A percentile compares a stretch with the other conserved stretches of the same genome.
These are phyloP conservation scores for Phalacrocorax brasilianus DNA, from an alignment of 2,113 vertebrate species.

Conservation along the genomic window DNA sequence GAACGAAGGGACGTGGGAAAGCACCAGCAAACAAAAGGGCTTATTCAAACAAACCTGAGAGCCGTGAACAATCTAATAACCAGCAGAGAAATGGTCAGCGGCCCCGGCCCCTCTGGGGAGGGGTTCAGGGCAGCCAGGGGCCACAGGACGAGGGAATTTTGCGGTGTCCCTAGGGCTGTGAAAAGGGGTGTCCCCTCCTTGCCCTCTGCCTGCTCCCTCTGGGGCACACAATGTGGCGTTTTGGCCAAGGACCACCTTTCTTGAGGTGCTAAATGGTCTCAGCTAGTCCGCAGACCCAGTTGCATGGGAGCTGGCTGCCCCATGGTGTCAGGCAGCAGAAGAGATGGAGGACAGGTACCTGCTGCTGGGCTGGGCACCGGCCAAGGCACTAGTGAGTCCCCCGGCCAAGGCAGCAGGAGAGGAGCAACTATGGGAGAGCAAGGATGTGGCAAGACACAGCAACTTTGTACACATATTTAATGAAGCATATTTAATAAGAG, in stretches of 20 bases:
- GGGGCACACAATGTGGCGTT: fast-evolving
- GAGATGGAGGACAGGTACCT: background rate
- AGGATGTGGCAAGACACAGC: background rate
- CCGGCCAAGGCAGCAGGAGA: fast-evolving
- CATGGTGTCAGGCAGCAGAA: background rate
- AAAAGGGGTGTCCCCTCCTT: background rate
- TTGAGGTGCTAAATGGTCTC: background rate
- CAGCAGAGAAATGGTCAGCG: conserved; percentile 66
- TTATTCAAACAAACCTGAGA: conserved; percentile 85
- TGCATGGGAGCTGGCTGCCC: background rate
- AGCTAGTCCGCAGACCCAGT: background rate
- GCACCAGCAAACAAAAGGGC: conserved; percentile 78
- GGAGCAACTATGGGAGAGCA: background rate
- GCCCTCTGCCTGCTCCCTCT: background rate
- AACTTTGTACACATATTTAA: background rate
- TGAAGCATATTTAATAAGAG: background rate
- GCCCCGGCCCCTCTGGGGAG: background rate
- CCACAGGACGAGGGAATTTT: background rate
- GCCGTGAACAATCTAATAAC: conserved; percentile 84
- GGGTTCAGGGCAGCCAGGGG: background rate
- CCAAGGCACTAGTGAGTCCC: background rate
- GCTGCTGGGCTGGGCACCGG: fast-evolving
- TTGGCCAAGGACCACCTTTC: background rate
- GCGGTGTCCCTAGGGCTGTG: fast-evolving
- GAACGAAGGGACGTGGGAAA: conserved; percentile 89